Percentiles rank a stretch among this genome's conserved stretches.
Conservation (phyloP, 2,888 invertebrate genomes). For the Caenorhabditis sulstoni region DNA sequence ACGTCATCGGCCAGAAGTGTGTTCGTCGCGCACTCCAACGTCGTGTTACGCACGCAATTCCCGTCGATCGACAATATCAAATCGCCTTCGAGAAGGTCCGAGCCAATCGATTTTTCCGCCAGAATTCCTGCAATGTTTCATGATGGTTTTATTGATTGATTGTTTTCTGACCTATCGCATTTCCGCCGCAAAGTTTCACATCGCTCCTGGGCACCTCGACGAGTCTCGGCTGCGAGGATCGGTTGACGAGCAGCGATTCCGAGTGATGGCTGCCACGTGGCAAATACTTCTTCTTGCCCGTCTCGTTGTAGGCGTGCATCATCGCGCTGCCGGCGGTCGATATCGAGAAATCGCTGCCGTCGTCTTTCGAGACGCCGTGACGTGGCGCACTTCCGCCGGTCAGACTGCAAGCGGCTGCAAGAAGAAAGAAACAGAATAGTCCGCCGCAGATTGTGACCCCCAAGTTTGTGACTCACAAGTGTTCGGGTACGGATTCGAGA, state of each 20-base stretch:
- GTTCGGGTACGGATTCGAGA: conserved; percentile 61
- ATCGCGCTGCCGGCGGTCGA: conserved; percentile 52
- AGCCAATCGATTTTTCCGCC: conserved; percentile 65
- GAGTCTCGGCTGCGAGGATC: conserved; percentile 53
- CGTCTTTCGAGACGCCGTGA: conserved; percentile 63
- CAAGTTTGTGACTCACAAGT: conserved; percentile 66
- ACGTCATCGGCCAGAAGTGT: conserved; percentile 81
- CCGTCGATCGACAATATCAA: conserved; percentile 71
- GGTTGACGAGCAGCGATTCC: conserved; percentile 57
- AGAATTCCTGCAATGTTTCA: conserved; percentile 61
- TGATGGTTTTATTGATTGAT: neutral
- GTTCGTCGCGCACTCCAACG: conserved; percentile 67
- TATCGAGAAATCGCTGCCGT: conserved; percentile 59
- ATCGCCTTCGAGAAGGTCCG: conserved; percentile 65
- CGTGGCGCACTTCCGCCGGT: conserved; percentile 36
- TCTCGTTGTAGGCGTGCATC: conserved; percentile 37
- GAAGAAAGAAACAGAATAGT: neutral
- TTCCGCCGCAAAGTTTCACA: conserved; percentile 70
- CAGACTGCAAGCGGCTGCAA: conserved; percentile 62
- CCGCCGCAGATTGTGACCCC: neutral
- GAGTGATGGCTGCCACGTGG: conserved; percentile 52
- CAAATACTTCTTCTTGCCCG: conserved; percentile 34
- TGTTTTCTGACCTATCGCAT: conserved; percentile 56
- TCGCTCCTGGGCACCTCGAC: conserved; percentile 63
- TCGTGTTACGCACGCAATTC: conserved; percentile 66